Percentiles rank a stretch among this genome's conserved stretches.
These are phyloP conservation scores for Brachyptera risi DNA, from an alignment of 2,888 invertebrate genomes.

Conservation along the genomic window DNA sequence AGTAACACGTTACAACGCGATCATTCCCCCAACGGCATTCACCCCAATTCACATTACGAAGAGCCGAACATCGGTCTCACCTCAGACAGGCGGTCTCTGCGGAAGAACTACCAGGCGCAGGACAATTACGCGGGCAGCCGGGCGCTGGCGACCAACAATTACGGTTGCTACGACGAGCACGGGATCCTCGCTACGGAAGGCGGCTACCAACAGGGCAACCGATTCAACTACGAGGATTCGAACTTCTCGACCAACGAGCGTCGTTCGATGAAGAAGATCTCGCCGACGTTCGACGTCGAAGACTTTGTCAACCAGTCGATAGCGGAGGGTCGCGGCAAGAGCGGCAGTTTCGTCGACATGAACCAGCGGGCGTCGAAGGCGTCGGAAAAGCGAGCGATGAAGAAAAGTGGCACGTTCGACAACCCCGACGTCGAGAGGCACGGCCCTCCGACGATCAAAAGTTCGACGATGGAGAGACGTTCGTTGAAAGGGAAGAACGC, in stretches of 20 bases:
- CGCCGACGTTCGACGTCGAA: not conserved
- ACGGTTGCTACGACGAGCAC: constrained; percentile 1
- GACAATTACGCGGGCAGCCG: not conserved
- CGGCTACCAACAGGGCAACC: not conserved
- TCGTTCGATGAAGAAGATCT: not conserved
- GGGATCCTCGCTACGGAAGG: not conserved
- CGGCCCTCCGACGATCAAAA: constrained; percentile 47
- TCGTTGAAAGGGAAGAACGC: constrained; percentile 50
- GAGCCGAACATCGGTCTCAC: not conserved
- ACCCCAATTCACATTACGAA: constrained; percentile 13
- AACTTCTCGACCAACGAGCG: constrained; percentile 20
- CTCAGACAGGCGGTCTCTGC: constrained; percentile 27
- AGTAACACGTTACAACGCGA: no score
- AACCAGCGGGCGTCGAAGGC: not conserved
- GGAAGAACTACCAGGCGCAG: constrained; percentile 24
- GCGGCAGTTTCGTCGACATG: not conserved
- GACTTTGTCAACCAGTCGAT: not conserved
- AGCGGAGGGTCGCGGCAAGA: not conserved
- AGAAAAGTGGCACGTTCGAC: constrained; percentile 27
- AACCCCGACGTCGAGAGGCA: no score
- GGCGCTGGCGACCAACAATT: not conserved
- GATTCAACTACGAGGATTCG: constrained; percentile 16
- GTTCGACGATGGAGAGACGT: constrained; percentile 49
- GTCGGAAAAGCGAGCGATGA: not conserved
- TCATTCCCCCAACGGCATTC: no score